A percentile compares a stretch with the other conserved stretches of the same genome.
These are phyloP conservation scores for Apostichopus japonicus DNA, from an alignment of 35 echinoderm and acorn worm genomes.

Conservation along the genomic window DNA sequence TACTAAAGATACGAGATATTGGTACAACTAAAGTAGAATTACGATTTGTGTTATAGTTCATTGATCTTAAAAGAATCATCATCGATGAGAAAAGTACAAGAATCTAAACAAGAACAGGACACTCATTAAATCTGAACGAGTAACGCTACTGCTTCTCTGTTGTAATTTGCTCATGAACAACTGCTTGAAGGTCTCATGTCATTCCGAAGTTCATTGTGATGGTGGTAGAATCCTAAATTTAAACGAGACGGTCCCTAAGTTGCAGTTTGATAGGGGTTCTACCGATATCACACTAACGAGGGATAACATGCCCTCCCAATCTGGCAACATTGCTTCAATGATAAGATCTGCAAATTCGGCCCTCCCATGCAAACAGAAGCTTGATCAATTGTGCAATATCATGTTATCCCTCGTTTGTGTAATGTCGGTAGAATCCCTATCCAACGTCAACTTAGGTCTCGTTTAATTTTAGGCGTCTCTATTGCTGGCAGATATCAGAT, in stretches of 20 bases:
- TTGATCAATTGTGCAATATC: no score
- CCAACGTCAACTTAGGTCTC: no score
- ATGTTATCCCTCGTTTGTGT: no score
- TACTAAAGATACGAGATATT: not conserved
- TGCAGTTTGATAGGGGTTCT: not conserved
- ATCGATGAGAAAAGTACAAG: not conserved
- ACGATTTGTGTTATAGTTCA: not conserved
- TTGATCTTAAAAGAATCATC: not conserved
- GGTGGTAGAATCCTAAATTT: not conserved
- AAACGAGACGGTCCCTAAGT: not conserved
- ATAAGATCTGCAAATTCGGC: no score
- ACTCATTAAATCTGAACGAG: not conserved
- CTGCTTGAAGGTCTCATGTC: not conserved
- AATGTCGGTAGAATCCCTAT: no score
- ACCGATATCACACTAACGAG: not conserved
- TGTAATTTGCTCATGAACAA: conserved; percentile 8
- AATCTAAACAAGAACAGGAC: not conserved
- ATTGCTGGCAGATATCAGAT: no score
- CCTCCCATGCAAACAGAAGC: no score
- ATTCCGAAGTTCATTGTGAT: not conserved
- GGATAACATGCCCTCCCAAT: not conserved
- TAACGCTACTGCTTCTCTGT: not conserved
- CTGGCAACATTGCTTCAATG: no score
- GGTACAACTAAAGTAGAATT: not conserved
- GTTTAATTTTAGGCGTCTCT: no score